These are phyloP conservation scores for Oscheius sp. DNA, from an alignment of 2,888 invertebrate genomes.

Conservation along the genomic window DNA sequence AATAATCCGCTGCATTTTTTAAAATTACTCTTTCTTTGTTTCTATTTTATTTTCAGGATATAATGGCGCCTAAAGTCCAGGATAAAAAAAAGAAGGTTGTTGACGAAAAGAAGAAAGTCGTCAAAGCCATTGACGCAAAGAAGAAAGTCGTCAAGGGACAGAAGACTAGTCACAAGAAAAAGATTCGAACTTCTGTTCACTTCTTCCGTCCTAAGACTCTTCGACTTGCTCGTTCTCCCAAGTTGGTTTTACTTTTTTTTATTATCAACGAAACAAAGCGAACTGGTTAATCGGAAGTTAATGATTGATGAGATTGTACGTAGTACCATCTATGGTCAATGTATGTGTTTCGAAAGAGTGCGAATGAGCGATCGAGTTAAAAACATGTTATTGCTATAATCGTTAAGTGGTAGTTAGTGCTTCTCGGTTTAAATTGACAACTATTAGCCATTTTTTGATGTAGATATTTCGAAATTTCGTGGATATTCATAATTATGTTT, in stretches of 20 bases:
- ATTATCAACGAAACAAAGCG: too few species aligned
- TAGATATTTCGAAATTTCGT: too few species aligned
- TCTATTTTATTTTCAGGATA: conserved; percentile 26
- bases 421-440: too few species aligned
- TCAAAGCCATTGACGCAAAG: conserved; percentile 68
- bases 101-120: conserved; percentile 53
- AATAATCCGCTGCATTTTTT: too few species aligned
- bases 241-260: conserved; percentile 75
- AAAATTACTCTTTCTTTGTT: too few species aligned
- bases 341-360: too few species aligned
- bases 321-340: too few species aligned
- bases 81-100: conserved; percentile 25
- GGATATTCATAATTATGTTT: background rate
- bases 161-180: conserved; percentile 55
- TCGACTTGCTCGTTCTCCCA: conserved; percentile 87
- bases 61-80: conserved; percentile 52
- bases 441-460: too few species aligned
- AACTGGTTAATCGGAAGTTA: too few species aligned
- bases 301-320: too few species aligned
- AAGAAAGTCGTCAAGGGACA: conserved; percentile 68
- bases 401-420: background rate
- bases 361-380: too few species aligned
- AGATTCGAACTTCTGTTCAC: conserved; percentile 92
- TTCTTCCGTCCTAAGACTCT: conserved; percentile 94
- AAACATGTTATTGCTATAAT: too few species aligned